Evolutionary conservation across 2,113 vertebrate genomes (phyloP), one percentile per base, ranked within the genome.

Genomic region (Pseudorectes ferrugineus): DNA sequence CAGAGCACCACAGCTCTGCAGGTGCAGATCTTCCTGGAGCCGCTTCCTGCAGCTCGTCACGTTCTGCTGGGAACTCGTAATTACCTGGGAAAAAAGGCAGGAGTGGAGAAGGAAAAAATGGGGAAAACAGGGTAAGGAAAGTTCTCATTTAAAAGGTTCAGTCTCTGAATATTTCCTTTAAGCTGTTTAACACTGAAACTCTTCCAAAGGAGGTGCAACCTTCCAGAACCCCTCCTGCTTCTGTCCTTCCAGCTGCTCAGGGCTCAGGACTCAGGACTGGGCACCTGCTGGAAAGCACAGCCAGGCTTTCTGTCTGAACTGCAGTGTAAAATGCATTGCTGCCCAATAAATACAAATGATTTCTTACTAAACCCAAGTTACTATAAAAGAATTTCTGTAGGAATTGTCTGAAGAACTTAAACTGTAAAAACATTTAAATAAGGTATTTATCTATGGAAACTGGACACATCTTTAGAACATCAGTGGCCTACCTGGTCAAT

Each of bases 1-100:
- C 86, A 99, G 97, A 10, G 98, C 99, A 6, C 99, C 99, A 8
- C 99, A 99, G 97, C 99, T 99, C 96, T 96, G 98, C n/a, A 99
- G 98, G 89, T 99, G 99, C 74, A 99, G 98, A 20, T 99, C 99
- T 58, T 98, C 98, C 12, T 97, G 97, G 35, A 88, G 97, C 7
- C 95, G 97, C 88, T 98, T 98, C 84, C 98, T 97, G 65, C 98
- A 97, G 91, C 97, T 96, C 85, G 76, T 92, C 62, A 82, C 96
- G 13, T 81, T 94, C 68, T 97, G 97, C 96, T 95, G 98, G 23
- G 98, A 98, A 38, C 98, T 98, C 24, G 97, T 98, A 42, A 99
- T 99, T 12, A 99, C 98, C 99, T 98, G 91, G 26, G 13, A 1
- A 5, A 8, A 57, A 28, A 43, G 58, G 79, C 48, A 58, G 36